Evolutionary conservation across 2,888 invertebrate species (phyloP), one percentile per base, ranked within the genome.

Genomic region (Xanthostigma xanthostigma): DNA sequence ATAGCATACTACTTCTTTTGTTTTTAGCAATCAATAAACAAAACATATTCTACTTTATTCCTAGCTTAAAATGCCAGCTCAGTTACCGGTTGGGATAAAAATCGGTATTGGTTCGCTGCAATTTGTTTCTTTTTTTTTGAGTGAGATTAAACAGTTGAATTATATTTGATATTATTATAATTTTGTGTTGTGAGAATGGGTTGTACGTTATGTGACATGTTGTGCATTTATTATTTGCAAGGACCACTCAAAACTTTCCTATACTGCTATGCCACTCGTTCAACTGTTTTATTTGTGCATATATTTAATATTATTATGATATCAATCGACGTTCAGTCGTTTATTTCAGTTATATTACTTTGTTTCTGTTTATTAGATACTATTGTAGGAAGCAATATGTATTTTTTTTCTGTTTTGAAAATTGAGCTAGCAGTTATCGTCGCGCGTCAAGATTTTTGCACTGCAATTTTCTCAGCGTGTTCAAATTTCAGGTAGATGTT

Each of bases 211-310:
- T 13, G 14, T 36, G 37, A 10, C 36, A 27, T 45, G 36, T 45
- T 68, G 65, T 67, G 66, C 68, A 68, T 69, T 67, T 66, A 71
- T 72, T 67, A 27, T 64, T 69, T 77, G 79, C 81, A 81, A 82
- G 81, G 82, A 82, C 81, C 81, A 81, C 81, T 82, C 81, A 82
- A 82, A 27, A 78, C 69, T 74, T 77, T 77, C 76, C 77, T 75
- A 72, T 61, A 61, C 48, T 64, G 64, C 64, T 66, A 62, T 65
- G 66, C 66, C 66, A 67, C 66, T 67, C 66, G 64, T 62, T 64
- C 62, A 62, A 62, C 61, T 60, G 60, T 60, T 57, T 58, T 61
- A 54, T 59, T 48, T 41, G 41, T 50, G 27, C 40, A 44, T 44
- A 27, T 27, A 27, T 27, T 17, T 27, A 27, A 5, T 27, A 27